Conservation (phyloP, 2,113 vertebrate genomes). For the Apistogramma diplotaenia region DNA sequence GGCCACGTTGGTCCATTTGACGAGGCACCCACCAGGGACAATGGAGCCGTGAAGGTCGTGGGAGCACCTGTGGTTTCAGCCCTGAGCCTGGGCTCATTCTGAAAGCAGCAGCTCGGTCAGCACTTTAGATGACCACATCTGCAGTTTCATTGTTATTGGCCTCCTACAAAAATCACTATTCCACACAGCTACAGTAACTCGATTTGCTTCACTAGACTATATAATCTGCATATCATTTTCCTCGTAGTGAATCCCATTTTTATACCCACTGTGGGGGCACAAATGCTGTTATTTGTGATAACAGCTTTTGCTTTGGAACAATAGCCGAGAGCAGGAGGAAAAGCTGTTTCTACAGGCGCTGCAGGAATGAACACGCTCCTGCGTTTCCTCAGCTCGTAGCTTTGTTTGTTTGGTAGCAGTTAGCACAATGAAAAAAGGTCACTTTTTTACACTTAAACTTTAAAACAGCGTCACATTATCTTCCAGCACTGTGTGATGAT, state of each 20-base stretch:
- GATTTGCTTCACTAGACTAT: not conserved
- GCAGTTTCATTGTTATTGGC: constrained; percentile 8
- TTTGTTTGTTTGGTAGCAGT: too few species aligned
- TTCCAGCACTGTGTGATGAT: too few species aligned
- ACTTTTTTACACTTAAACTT: too few species aligned
- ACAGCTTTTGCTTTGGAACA: constrained; percentile 8
- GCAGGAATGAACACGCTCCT: not conserved
- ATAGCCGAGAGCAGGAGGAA: not conserved
- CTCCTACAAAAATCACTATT: not conserved
- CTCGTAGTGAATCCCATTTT: not conserved
- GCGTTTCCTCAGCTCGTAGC: not conserved
- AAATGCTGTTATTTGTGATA: constrained; percentile 15
- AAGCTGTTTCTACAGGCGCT: not conserved
- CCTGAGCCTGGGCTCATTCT: not conserved
- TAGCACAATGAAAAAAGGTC: too few species aligned
- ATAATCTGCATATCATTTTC: constrained; percentile 28
- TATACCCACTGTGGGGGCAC: not conserved
- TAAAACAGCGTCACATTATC: too few species aligned
- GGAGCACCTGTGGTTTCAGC: not conserved
- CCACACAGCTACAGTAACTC: not conserved
- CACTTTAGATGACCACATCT: not conserved
- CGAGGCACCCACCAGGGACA: not conserved
- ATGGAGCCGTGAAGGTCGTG: not conserved
- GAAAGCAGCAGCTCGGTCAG: not conserved
- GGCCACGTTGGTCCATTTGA: not conserved